Evolutionary conservation across 2,888 invertebrate genomes (phyloP).

Genomic region (Exephanes ischioxanthus): DNA sequence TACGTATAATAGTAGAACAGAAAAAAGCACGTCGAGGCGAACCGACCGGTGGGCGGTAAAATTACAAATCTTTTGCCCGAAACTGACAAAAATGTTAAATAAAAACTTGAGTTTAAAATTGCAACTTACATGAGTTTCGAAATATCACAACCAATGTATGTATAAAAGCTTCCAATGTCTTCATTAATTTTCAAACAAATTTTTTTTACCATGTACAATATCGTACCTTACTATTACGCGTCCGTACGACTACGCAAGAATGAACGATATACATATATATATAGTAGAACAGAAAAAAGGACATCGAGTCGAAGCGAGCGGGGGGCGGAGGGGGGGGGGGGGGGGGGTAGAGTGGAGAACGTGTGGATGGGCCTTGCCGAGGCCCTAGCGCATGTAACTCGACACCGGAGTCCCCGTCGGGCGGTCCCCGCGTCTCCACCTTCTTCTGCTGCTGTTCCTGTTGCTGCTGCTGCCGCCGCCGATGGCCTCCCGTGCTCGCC

Average conservation of each 20-base stretch:
- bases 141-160: too few relatives aligned
- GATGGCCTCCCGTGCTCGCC: conserved; percentile 54
- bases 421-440: conserved; percentile 73
- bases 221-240: neutral
- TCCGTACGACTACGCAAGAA: conserved; percentile 14
- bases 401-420: conserved; percentile 80
- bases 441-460: conserved; percentile 59
- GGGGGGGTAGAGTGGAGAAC: conserved; percentile 56
- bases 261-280: conserved; percentile 44
- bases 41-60: too few relatives aligned
- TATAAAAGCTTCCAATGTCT: too few relatives aligned
- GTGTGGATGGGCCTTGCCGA: conserved; percentile 68
- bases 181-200: too few relatives aligned
- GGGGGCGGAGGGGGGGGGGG: conserved; percentile 59
- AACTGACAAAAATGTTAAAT: too few relatives aligned
- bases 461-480: conserved; percentile 57
- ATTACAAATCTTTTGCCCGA: too few relatives aligned
- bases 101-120: too few relatives aligned
- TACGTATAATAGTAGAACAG: too few relatives aligned
- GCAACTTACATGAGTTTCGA: too few relatives aligned
- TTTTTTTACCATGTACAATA: too few relatives aligned
- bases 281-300: conserved; percentile 31
- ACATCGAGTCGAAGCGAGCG: conserved; percentile 48
- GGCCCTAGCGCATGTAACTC: conserved; percentile 76
- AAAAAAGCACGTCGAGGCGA: too few relatives aligned